These are phyloP conservation scores for Venustaconcha ellipsiformis DNA, from an alignment of 1,140 invertebrate species.

Conservation along the genomic window DNA sequence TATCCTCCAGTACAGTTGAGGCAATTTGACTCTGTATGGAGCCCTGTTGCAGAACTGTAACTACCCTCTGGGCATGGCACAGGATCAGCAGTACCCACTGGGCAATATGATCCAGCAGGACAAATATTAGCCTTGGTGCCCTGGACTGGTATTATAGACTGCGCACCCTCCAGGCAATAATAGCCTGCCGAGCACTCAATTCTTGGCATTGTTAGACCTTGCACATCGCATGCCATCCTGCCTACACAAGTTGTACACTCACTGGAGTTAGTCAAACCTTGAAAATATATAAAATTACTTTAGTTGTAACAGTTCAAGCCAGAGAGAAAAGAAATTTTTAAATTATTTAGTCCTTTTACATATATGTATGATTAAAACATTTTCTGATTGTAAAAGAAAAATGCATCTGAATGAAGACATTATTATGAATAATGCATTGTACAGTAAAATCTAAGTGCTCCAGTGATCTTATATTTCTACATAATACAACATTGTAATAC, in stretches of 20 bases:
- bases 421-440: no score
- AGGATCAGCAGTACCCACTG: conserved; percentile 50
- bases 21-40: conserved; percentile 46
- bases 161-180: conserved; percentile 53
- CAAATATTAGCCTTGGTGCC: conserved; percentile 51
- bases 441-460: no score
- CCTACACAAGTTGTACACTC: conserved; percentile 61
- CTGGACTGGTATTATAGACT: conserved; percentile 55
- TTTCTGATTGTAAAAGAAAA: no score
- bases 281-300: not conserved
- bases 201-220: conserved; percentile 54
- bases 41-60: conserved; percentile 44
- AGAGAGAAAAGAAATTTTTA: no score
- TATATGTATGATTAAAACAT: no score
- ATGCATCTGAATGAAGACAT: no score
- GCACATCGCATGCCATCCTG: conserved; percentile 62
- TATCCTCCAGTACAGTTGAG: conserved; percentile 61
- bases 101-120: conserved; percentile 58
- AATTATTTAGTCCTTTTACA: no score
- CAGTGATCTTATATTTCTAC: no score
- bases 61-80: conserved; percentile 57
- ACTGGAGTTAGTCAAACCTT: conserved; percentile 45
- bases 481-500: no score
- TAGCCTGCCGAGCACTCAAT: conserved; percentile 61
- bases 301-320: no score